Evolutionary conservation across 2,797 vertebrate species (phyloP).

Genomic region (Valencia hispanica): DNA sequence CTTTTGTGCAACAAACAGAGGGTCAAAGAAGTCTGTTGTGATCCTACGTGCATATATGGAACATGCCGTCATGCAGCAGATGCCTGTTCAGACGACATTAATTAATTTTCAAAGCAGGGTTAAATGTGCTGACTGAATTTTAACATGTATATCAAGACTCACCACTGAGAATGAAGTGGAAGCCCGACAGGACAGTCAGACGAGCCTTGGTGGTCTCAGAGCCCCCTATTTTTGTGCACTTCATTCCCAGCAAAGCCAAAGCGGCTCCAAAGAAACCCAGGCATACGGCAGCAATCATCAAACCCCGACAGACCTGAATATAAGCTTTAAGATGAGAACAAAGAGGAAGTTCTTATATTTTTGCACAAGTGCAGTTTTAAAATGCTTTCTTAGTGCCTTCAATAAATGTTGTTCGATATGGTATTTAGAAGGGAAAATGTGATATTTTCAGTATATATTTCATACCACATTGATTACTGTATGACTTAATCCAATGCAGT

Average conservation of each 20-base stretch:
- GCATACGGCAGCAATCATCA: constrained; percentile 92
- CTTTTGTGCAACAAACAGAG: constrained; percentile 94
- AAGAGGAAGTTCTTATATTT: not conserved
- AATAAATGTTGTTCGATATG: not conserved
- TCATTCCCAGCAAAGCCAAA: constrained; percentile 93
- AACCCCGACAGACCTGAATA: constrained; percentile 93
- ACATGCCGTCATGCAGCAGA: constrained; percentile 91
- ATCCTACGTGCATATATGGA: constrained; percentile 96
- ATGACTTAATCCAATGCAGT: no score
- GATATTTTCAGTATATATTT: not conserved
- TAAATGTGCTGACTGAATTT: not conserved
- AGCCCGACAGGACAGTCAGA: constrained; percentile 87
- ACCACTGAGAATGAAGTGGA: constrained; percentile 92
- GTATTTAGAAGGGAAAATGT: not conserved
- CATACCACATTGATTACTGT: not conserved
- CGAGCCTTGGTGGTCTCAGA: constrained; percentile 90
- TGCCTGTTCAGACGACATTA: constrained; percentile 76
- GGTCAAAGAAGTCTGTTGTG: constrained; percentile 97
- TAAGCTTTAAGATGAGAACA: constrained; percentile 79
- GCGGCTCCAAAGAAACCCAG: constrained; percentile 92
- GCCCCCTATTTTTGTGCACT: constrained; percentile 95
- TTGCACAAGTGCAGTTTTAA: not conserved
- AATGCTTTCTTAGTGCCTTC: not conserved
- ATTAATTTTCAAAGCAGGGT: constrained; percentile 2
- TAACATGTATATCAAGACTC: constrained; percentile 43